Percentiles rank a stretch among this genome's conserved stretches.
These are phyloP conservation scores for Erethizon dorsatum DNA, from an alignment of 2,797 vertebrate species.

Conservation along the genomic window DNA sequence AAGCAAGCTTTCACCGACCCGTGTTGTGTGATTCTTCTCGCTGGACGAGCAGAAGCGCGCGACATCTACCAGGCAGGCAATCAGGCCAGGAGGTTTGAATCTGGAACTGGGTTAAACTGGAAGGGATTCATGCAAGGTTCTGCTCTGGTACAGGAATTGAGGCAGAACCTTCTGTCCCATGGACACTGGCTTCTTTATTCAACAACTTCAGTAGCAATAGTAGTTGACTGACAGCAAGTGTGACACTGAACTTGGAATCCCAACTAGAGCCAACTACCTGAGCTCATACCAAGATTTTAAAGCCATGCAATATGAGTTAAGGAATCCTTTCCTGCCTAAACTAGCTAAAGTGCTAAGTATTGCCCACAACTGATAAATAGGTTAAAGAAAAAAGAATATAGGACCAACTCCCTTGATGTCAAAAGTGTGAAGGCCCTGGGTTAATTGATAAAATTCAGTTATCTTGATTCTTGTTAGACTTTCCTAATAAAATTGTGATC, in stretches of 20 bases:
- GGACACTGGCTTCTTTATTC: neutral
- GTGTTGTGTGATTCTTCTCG: too few species aligned
- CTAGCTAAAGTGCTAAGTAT: neutral
- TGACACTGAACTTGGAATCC: neutral
- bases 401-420: neutral
- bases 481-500: slow-evolving; percentile 10
- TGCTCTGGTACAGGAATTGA: neutral
- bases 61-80: neutral
- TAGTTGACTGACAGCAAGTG: neutral
- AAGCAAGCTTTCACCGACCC: too few species aligned
- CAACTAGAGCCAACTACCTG: neutral
- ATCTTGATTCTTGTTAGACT: neutral
- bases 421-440: neutral
- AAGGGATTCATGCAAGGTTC: neutral
- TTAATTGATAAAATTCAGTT: neutral
- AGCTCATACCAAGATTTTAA: neutral
- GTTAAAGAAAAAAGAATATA: neutral
- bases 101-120: neutral
- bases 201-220: neutral
- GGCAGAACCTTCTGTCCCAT: neutral
- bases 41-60: too few species aligned
- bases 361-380: neutral
- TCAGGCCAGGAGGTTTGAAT: neutral
- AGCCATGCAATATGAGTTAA: neutral
- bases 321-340: neutral